Conservation (phyloP, 2,888 invertebrate genomes). For the Lissocephala sabroskyi region DNA sequence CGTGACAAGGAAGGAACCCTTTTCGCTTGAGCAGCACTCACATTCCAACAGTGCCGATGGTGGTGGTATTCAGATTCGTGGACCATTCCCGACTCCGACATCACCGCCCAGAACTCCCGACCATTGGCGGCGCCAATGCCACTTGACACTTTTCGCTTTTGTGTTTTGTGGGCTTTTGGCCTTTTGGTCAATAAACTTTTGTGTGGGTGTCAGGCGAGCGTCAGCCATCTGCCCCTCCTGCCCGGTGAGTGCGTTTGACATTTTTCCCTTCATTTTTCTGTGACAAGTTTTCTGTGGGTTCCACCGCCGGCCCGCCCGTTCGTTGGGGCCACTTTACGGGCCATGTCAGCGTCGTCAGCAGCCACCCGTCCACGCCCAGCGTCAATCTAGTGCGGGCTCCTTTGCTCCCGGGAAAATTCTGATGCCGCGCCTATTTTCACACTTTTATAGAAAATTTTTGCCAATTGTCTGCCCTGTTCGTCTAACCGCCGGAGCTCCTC, state of each 20-base stretch:
- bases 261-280: constrained; percentile 47
- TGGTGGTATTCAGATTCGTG: no score
- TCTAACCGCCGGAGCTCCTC: constrained; percentile 28
- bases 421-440: constrained; percentile 53
- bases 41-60: no score
- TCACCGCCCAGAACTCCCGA: no score
- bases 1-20: no score
- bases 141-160: constrained; percentile 14
- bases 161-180: constrained; percentile 1
- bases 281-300: constrained; percentile 57
- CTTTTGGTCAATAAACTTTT: constrained; percentile 9
- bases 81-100: no score
- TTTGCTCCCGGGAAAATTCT: no score
- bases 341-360: constrained; percentile 34
- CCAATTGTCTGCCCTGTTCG: constrained; percentile 58
- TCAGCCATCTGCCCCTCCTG: constrained; percentile 6
- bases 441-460: constrained; percentile 58
- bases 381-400: background rate
- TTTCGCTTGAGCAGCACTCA: no score
- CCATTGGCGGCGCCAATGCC: background rate
- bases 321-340: constrained; percentile 53
- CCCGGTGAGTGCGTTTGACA: constrained; percentile 37
- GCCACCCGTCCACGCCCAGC: constrained; percentile 19
- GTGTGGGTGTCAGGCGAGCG: background rate
- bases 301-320: no score